A percentile compares a stretch with the other conserved stretches of the same genome.
phyloP scores from a whole-genome alignment of 1,140 invertebrate genomes.

The Mizuhopecten yessoensis region DNA sequence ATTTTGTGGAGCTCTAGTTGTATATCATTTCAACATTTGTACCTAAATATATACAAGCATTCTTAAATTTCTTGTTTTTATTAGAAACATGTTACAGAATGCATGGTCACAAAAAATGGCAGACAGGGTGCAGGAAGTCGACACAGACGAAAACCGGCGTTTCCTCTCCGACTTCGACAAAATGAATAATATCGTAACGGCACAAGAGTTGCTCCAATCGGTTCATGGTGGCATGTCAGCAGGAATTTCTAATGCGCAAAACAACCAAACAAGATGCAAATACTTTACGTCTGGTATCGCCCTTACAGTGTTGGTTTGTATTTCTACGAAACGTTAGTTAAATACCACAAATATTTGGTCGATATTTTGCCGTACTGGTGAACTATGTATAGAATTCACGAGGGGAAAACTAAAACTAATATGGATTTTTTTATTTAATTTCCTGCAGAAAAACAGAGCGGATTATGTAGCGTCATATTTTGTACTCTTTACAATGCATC shows the following conservation, averaged over 20 bases:
- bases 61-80: neutral
- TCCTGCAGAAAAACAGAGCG: no score
- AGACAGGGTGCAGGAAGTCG: neutral
- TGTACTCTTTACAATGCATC: no score
- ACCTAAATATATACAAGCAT: no score
- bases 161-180: neutral
- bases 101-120: neutral
- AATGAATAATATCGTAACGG: neutral
- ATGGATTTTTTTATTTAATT: no score
- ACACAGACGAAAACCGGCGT: neutral
- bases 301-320: neutral
- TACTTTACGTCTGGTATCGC: neutral
- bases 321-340: no score
- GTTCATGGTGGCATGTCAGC: neutral
- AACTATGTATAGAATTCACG: no score
- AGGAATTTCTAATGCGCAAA: neutral
- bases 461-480: no score
- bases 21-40: no score
- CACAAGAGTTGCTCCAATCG: neutral
- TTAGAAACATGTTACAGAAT: slow-evolving; percentile 4
- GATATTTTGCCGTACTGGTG: no score
- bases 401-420: no score
- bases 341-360: no score
- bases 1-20: no score
- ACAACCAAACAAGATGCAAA: neutral